These are phyloP conservation scores for Catharus bicknelli DNA, from an alignment of 2,113 vertebrate species.

Conservation along the genomic window DNA sequence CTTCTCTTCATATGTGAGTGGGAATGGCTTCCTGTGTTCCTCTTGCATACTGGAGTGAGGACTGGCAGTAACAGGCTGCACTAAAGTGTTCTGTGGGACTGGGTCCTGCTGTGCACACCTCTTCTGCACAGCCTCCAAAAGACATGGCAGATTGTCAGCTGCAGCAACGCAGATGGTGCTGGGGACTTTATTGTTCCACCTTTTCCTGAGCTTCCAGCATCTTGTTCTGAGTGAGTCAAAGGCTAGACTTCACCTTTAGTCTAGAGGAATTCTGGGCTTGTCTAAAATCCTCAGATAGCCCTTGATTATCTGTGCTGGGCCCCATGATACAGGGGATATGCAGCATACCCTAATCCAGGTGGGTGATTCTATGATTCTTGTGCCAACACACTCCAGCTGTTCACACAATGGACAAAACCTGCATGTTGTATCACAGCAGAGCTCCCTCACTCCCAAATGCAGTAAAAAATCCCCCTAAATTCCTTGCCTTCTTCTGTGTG, in stretches of 20 bases:
- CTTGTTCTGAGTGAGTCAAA: not conserved
- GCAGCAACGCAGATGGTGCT: not conserved
- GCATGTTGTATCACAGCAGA: not conserved
- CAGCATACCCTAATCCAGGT: not conserved
- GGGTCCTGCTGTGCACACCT: not conserved
- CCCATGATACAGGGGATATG: not conserved
- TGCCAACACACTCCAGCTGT: not conserved
- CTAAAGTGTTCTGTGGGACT: not conserved
- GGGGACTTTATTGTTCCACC: not conserved
- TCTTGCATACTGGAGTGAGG: not conserved
- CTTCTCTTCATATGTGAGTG: not conserved
- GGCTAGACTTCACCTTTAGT: not conserved
- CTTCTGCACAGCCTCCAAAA: not conserved
- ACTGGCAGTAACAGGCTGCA: not conserved
- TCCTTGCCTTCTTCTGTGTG: not conserved
- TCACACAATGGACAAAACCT: not conserved
- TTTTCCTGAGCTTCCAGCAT: not conserved
- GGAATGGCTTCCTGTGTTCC: not conserved
- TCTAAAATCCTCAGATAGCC: rapidly evolving
- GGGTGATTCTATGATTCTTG: not conserved
- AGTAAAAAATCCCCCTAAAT: not conserved
- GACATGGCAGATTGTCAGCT: not conserved
- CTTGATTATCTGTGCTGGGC: not conserved
- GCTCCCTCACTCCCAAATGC: not conserved
- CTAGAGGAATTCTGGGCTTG: not conserved